Base-by-base conservation (phyloP, 2,797 vertebrate species). In the Zenarchopterus dispar region DNA sequence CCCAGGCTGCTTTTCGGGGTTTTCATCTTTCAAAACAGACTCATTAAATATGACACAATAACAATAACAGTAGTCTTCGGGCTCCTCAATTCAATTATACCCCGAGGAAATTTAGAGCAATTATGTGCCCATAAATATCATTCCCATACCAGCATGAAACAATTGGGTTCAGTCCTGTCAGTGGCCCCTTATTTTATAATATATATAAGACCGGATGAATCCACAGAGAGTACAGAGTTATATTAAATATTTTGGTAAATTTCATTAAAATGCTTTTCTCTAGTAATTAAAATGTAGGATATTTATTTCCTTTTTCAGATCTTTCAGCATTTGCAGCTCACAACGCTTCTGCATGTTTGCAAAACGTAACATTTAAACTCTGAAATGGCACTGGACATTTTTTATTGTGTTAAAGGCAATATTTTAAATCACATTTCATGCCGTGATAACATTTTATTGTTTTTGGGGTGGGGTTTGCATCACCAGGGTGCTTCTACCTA, bases 21-120 rank as follows among this genome's bases (percentile, higher is more conserved):
- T 88, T 87, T 74, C 36, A 41, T 73, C 78, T 83, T 88, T 84
- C 85, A 79, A 81, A 88, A 88, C 75, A 73, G 7, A 28, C 65
- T 88, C 72, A 89, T 88, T 88, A 84, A 88, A 85, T 85, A 55
- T 85, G 79, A 82, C 80, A 88, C 76, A 87, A 82, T 67, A 78
- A 83, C 69, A 86, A 73, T 67, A 75, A 84, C 70, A 81, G 68
- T 67, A 26, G 70, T 84, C 83, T 84, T 70, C 18, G 8, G 51
- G 45, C 33, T 75, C 60, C 36, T 39, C 36, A 39, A 15, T 70
- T 73, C 55, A 81, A 53, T 78, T 80, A 80, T 21, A 52, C 71
- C 73, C 21, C 51, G 28, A 60, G 59, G 64, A 52, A 47, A 33
- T 62, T 81, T 70, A 36, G 44, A 60, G 53, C 46, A 83, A 68